Evolutionary conservation across 2,797 vertebrate species (phyloP), one percentile per base, ranked within the genome.

Genomic region (Microhierax caerulescens): DNA sequence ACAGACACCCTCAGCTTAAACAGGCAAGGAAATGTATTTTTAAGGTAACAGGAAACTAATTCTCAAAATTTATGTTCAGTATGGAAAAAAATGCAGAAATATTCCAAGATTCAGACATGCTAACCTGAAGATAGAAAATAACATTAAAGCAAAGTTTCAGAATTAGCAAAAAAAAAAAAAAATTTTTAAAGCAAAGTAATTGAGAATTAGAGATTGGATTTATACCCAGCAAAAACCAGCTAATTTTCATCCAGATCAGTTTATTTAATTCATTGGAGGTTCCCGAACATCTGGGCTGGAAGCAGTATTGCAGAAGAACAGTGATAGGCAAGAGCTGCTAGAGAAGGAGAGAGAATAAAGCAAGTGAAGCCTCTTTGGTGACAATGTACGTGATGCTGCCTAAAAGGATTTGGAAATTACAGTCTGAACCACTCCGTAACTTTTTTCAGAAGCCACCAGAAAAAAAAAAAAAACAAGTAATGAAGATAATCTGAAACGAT

Each of bases 391-490:
- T 3, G 5, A 78, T 1, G 12, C 13, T 61, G 37, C 39, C 85
- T 41, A 13, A 73, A 88, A 82, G 47, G 20, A 65, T 63, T 43
- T 90, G 80, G 34, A 94, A 94, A 68, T 82, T 13, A 59, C 45
- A 27, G 27, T 25, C 36, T 61, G 78, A 79, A 92, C 69, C 28
- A 37, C 10, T 68, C 3, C 4, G 1, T 43, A 95, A 91, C n/a
- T 61, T 88, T 63, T 75, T 83, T 28, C 57, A 37, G 47, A 85
- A 78, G 61, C 47, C 65, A 84, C 54, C 59, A 92, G 69, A 74
- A 95, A 95, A 84, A 94, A 87, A 92, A 65, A 74, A 95, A 95
- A 84, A 94, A 87, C 11, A 51, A 86, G 65, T 30, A 77, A 63
- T 1, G 0, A 88, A 86, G 67, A 88, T 17, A 47, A 92, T 51